These are phyloP conservation scores for Chelonus formosanus DNA, from an alignment of 2,888 invertebrate genomes.

Conservation along the genomic window DNA sequence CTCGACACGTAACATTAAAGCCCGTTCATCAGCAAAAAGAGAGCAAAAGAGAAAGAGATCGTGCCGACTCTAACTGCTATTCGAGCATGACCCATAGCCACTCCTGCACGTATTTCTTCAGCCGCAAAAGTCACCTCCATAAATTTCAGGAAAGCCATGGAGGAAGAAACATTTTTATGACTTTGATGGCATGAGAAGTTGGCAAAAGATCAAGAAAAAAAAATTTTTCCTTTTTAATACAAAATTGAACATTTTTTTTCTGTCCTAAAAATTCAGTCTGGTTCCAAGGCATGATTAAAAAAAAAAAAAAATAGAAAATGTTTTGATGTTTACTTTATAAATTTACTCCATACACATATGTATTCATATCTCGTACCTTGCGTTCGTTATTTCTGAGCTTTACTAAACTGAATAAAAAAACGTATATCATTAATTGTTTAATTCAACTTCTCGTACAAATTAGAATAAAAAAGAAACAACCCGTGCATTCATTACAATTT, in stretches of 20 bases:
- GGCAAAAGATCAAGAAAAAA: not conserved
- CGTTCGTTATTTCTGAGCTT: too few species aligned
- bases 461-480: too few species aligned
- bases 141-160: slow-evolving; percentile 5
- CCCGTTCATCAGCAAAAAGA: not conserved
- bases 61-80: not conserved
- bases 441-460: too few species aligned
- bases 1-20: slow-evolving; percentile 13
- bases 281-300: too few species aligned
- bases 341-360: too few species aligned
- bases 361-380: too few species aligned
- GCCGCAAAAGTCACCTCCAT: not conserved
- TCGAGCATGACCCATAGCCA: slow-evolving; percentile 8
- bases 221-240: not conserved
- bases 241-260: not conserved
- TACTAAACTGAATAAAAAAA: too few species aligned
- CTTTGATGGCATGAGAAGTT: slow-evolving; percentile 1
- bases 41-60: not conserved
- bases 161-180: slow-evolving; percentile 4
- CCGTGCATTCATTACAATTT: too few species aligned
- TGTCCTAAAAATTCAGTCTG: too few species aligned
- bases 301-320: too few species aligned
- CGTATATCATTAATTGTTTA: too few species aligned
- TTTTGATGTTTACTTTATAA: too few species aligned
- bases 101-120: slow-evolving; percentile 1